A percentile compares a stretch with the other conserved stretches of the same genome.
Evolutionary conservation across 2,113 vertebrate species (phyloP).

Genomic region (Meriones unguiculatus): DNA sequence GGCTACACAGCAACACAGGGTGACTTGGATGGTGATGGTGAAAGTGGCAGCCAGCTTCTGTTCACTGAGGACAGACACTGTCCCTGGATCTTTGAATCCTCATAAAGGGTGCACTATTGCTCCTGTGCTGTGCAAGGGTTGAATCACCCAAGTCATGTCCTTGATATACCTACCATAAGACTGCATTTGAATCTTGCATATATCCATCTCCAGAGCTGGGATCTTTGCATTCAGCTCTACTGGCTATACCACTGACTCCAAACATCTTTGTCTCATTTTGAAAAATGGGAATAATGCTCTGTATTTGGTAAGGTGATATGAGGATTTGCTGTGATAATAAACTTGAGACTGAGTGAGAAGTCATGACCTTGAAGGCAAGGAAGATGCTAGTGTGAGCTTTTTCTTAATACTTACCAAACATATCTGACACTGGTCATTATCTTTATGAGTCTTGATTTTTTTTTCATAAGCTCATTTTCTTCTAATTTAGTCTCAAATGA

Average conservation of each 20-base stretch:
- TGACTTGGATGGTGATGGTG: background rate
- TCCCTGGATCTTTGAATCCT: background rate
- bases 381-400: background rate
- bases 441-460: slow-evolving; percentile 30
- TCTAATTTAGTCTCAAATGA: background rate
- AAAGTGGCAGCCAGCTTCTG: background rate
- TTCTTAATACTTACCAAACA: background rate
- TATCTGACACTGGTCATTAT: background rate
- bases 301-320: background rate
- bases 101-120: background rate
- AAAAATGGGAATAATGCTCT: background rate
- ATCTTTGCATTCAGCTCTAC: background rate
- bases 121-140: background rate
- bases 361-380: background rate
- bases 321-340: background rate
- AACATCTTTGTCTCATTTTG: background rate
- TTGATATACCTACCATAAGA: background rate
- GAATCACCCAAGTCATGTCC: background rate
- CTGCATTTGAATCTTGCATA: background rate
- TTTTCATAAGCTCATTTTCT: background rate
- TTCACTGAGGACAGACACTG: background rate
- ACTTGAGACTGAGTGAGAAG: background rate
- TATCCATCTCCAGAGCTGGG: background rate
- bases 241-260: background rate
- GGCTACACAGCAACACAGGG: background rate